Conservation (phyloP, 2,113 vertebrate species). For the Ginglymostoma cirratum region DNA sequence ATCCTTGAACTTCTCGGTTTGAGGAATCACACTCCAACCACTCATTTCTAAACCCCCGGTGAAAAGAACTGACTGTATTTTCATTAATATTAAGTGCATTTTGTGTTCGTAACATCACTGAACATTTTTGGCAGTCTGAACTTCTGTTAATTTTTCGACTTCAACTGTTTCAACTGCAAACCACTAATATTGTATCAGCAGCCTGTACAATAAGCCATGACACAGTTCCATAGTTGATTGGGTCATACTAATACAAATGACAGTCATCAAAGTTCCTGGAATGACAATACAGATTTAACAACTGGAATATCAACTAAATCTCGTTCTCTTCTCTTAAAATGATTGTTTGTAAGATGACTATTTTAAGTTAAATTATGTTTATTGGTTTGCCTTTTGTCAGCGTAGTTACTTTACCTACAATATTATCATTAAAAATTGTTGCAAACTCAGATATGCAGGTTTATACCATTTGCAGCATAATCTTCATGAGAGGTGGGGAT, state of each 20-base stretch:
- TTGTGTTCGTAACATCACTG: neutral
- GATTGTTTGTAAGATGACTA: neutral
- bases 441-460: neutral
- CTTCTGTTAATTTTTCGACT: neutral
- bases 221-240: neutral
- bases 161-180: neutral
- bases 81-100: neutral
- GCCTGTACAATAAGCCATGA: neutral
- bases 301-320: neutral
- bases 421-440: neutral
- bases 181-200: neutral
- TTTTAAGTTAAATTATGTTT: neutral
- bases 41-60: neutral
- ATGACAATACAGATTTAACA: neutral
- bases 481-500: neutral
- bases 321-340: neutral
- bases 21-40: too few relatives aligned
- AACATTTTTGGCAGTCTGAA: neutral
- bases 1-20: too few relatives aligned
- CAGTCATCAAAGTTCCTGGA: neutral
- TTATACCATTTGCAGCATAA: neutral
- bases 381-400: neutral
- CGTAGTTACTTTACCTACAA: neutral
- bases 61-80: neutral
- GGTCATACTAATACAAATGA: neutral